Base-by-base conservation (phyloP, 1,140 invertebrate genomes). In the Panonychus citri region DNA sequence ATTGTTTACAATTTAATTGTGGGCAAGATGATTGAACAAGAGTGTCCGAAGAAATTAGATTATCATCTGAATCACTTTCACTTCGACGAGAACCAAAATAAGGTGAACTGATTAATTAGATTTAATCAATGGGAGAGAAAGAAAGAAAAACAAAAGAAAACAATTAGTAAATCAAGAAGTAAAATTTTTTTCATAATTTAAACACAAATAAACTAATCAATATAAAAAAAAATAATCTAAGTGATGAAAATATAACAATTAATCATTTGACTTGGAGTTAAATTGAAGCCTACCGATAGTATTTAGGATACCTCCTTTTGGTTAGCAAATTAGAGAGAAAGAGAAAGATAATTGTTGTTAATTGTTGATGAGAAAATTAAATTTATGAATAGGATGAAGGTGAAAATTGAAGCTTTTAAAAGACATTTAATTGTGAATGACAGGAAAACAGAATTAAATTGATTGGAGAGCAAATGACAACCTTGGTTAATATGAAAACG, bases 231-330 rank as follows among this genome's bases (percentile, higher is more conserved):
- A 21, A 10, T 25, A 24, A 24, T 25, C 12, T 26, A 52, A 52
- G 4, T 7, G 8, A 17, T 26, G 21, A 52, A 52, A n/a, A 52
- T 10, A 28, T 19, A 24, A 15, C 4, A 8, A 54, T 3, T 55
- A 34, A 7, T 34, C 30, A 5, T 34, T n/a, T n/a, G n/a, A n/a
- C n/a, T n/a, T n/a, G n/a, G n/a, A n/a, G 12, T 7, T 34, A 34
- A 34, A 34, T 34, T 12, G 30, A 26, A 28, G 27, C 55, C 27
- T 56, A 56, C 55, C 55, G 55, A 56, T 56, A 56, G 27, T 50
- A 56, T 27, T 25, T 56, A 7, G 55, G 55, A 51, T 42, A 56
- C 19, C 49, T 56, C 55, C 55, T 56, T 13, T 56, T 24, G 19
- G 30, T 43, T 13, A 8, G 52, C 27, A 54, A 19, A 34, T 34